phyloP scores from a whole-genome alignment of 2,888 invertebrate species.

The Agrotis puta region DNA sequence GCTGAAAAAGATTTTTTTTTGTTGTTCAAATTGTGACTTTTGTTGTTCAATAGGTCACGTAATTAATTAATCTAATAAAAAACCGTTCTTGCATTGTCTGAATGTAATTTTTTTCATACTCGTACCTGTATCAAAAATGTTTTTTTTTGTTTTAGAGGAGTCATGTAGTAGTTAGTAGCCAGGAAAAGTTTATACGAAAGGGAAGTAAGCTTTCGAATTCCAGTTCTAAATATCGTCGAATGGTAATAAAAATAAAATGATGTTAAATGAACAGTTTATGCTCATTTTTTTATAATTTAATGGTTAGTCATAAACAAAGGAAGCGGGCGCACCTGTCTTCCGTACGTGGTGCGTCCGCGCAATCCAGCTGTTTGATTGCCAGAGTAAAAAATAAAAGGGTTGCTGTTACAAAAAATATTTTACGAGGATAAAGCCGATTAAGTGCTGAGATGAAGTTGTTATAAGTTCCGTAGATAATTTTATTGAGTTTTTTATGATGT shows the following conservation, averaged over 20 bases:
- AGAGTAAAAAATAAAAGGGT: constrained; percentile 48
- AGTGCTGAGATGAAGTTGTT: constrained; percentile 36
- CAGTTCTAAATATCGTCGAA: constrained; percentile 19
- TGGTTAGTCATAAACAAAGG: constrained; percentile 60
- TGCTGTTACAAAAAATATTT: constrained; percentile 27
- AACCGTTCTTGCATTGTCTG: too few relatives aligned
- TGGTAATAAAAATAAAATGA: constrained; percentile 29
- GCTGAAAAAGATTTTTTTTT: not conserved
- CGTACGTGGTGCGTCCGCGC: constrained; percentile 60
- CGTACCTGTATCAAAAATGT: not conserved
- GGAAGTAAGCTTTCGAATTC: not conserved
- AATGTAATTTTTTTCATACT: too few relatives aligned
- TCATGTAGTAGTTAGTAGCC: too few relatives aligned
- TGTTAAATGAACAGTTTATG: not conserved
- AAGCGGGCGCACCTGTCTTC: constrained; percentile 71
- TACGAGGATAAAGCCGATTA: constrained; percentile 44
- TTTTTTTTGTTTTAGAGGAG: not conserved
- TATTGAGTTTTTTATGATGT: constrained; percentile 18
- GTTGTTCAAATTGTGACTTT: too few relatives aligned
- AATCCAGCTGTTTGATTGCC: constrained; percentile 43
- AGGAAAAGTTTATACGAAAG: not conserved
- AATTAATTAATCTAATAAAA: too few relatives aligned
- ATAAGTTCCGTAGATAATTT: constrained; percentile 23
- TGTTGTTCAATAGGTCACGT: too few relatives aligned
- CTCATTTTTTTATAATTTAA: constrained; percentile 32